Evolutionary conservation across 1,140 invertebrate genomes (phyloP).

Genomic region (Pseudomyrmex sp.): DNA sequence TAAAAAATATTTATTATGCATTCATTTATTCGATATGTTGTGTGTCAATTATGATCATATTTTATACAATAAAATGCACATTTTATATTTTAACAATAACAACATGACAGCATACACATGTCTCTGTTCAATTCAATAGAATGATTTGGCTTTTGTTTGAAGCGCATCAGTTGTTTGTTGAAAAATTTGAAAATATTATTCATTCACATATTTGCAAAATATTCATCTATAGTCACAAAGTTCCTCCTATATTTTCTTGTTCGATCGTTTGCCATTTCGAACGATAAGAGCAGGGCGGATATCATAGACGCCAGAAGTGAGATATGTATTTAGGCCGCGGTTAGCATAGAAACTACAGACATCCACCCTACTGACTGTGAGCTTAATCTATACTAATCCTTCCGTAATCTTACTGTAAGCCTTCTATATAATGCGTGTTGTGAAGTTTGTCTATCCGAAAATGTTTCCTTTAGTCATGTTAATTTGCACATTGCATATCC

Average conservation of each 20-base stretch:
- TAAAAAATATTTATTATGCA: no score
- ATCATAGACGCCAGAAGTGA: constrained; percentile 61
- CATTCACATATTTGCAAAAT: background rate
- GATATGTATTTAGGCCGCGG: constrained; percentile 78
- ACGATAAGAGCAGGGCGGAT: constrained; percentile 14
- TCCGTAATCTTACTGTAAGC: constrained; percentile 72
- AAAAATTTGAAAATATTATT: background rate
- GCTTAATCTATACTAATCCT: constrained; percentile 81
- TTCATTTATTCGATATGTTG: constrained; percentile 1
- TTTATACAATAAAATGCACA: background rate
- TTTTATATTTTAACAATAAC: background rate
- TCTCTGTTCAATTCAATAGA: constrained; percentile 15
- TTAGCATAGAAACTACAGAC: constrained; percentile 79
- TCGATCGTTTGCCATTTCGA: constrained; percentile 18
- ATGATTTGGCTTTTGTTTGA: background rate
- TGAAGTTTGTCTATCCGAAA: constrained; percentile 63
- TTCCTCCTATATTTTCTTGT: constrained; percentile 12
- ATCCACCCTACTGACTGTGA: constrained; percentile 73
- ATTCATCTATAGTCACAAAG: background rate
- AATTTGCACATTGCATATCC: background rate
- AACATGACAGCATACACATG: background rate
- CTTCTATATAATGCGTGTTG: constrained; percentile 56
- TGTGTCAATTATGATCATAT: constrained; percentile 18
- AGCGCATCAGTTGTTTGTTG: background rate
- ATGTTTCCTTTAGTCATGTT: constrained; percentile 65